phyloP scores from a whole-genome alignment of 2,888 invertebrate genomes.

The Helobdella robusta region DNA sequence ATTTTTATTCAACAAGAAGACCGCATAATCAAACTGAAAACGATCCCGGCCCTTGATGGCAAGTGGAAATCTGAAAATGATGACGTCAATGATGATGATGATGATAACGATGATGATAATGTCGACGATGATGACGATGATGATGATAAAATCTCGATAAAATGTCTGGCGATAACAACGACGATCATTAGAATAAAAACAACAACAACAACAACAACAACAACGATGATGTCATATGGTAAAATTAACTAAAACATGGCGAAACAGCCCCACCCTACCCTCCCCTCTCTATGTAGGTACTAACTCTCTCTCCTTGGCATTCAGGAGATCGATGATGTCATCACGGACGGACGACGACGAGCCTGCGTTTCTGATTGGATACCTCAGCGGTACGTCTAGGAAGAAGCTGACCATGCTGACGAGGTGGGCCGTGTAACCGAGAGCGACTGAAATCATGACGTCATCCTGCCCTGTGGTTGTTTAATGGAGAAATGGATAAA shows the following conservation, averaged over 20 bases:
- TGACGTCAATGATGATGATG: neutral
- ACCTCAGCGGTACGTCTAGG: conserved; percentile 73
- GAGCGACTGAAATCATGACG: conserved; percentile 67
- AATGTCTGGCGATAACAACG: neutral
- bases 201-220: neutral
- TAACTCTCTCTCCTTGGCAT: conserved; percentile 56
- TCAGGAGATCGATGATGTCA: conserved; percentile 61
- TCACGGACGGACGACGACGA: conserved; percentile 74
- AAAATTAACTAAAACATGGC: neutral
- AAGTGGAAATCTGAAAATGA: conserved; percentile 65
- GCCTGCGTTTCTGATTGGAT: conserved; percentile 69
- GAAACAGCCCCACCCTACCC: too few relatives aligned
- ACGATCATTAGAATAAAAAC: neutral
- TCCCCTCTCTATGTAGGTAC: too few relatives aligned
- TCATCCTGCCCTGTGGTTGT: conserved; percentile 57
- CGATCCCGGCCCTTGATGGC: conserved; percentile 69
- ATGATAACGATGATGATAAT: neutral
- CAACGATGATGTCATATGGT: too few relatives aligned
- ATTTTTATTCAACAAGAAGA: conserved; percentile 84
- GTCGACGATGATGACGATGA: neutral
- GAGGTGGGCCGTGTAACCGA: conserved; percentile 76
- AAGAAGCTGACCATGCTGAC: conserved; percentile 67
- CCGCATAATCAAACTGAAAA: conserved; percentile 74
- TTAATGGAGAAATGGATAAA: too few relatives aligned
- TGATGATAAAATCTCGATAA: neutral